phyloP scores from a whole-genome alignment of 2,888 invertebrate species.

The Lottia scabra region DNA sequence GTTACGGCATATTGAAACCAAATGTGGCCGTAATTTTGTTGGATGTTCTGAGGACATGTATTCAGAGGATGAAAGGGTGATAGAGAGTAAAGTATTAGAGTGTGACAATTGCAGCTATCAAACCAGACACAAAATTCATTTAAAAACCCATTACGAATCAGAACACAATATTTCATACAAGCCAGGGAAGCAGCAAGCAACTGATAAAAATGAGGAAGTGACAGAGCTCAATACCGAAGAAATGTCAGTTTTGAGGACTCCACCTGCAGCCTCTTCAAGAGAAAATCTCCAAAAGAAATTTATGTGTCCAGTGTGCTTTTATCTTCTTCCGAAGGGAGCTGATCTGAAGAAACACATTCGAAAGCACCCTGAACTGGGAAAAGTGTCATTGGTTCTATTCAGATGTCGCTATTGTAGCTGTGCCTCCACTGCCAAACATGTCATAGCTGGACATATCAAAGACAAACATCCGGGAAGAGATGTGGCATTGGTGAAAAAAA shows the following conservation, averaged over 20 bases:
- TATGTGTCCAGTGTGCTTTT: conserved; percentile 38
- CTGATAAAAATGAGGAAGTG: background rate
- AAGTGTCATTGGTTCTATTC: conserved; percentile 35
- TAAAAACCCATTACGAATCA: conserved; percentile 34
- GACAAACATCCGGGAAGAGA: conserved; percentile 41
- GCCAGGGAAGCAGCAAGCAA: background rate
- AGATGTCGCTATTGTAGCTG: conserved; percentile 38
- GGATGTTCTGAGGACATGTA: conserved; percentile 25
- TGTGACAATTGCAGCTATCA: conserved; percentile 37
- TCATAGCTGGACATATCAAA: conserved; percentile 37
- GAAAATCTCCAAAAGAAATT: conserved; percentile 35
- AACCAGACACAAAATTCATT: conserved; percentile 36
- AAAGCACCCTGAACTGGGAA: conserved; percentile 37
- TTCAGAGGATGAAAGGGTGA: conserved; percentile 26
- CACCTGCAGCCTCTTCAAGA: background rate
- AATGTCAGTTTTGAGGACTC: background rate
- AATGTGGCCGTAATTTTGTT: conserved; percentile 21
- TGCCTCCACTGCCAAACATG: conserved; percentile 36
- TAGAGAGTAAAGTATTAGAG: conserved; percentile 33
- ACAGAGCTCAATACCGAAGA: background rate
- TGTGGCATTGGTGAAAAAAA: conserved; percentile 36
- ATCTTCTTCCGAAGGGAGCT: conserved; percentile 37
- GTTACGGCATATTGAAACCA: conserved; percentile 30
- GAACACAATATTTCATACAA: conserved; percentile 24
- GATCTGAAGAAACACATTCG: conserved; percentile 37